phyloP scores from a whole-genome alignment of 1,140 invertebrate species.

The Uloborus diversus region DNA sequence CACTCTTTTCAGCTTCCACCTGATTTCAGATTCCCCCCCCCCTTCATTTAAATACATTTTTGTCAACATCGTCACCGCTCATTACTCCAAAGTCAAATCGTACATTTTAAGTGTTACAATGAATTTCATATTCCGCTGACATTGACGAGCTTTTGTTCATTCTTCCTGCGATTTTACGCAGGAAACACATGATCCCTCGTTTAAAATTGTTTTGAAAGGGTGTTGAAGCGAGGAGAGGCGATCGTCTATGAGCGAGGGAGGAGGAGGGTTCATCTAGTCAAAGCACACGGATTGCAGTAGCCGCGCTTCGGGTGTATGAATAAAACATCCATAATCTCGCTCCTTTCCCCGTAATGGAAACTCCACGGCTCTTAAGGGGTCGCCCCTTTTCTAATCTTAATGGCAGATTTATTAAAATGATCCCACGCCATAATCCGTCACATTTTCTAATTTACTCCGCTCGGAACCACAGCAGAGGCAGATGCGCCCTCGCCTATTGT shows the following conservation, averaged over 20 bases:
- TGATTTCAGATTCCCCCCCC: no score
- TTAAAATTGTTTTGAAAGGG: slow-evolving; percentile 43
- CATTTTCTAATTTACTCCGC: slow-evolving; percentile 55
- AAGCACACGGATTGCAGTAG: background rate
- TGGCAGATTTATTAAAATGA: slow-evolving; percentile 58
- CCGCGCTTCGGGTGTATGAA: slow-evolving; percentile 50
- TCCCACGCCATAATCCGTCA: slow-evolving; percentile 54
- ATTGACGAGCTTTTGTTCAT: no score
- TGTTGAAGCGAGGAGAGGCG: background rate
- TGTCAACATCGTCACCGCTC: no score
- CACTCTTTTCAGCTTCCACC: no score
- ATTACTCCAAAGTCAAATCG: no score
- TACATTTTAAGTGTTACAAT: no score
- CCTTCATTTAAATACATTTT: no score
- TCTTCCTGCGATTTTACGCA: no score
- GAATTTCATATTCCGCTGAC: no score
- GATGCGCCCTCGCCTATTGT: slow-evolving; percentile 26
- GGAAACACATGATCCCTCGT: no score
- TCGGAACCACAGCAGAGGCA: background rate
- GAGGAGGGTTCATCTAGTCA: background rate
- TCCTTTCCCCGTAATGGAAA: slow-evolving; percentile 24
- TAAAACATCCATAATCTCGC: slow-evolving; percentile 57
- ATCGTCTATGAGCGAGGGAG: background rate
- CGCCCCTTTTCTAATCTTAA: slow-evolving; percentile 50
- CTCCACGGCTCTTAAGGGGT: slow-evolving; percentile 30